A percentile compares a stretch with the other conserved stretches of the same genome.
Evolutionary conservation across 1,140 invertebrate species (phyloP).

Genomic region (Phocides pigmalion): DNA sequence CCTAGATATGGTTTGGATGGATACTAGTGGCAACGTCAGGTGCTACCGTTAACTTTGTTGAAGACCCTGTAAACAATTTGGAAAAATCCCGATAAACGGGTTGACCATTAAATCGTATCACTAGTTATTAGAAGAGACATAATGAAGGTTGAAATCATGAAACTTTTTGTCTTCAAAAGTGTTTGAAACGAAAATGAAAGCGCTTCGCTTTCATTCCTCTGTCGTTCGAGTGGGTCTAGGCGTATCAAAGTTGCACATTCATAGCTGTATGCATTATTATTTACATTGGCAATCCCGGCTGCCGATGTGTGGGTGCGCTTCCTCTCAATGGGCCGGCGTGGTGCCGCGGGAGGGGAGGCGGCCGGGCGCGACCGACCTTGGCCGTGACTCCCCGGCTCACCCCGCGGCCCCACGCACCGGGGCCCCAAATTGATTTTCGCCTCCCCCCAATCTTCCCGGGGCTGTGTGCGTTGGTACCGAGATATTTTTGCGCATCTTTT

Average conservation of each 20-base stretch:
- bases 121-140: not conserved
- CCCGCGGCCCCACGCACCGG: conserved; percentile 50
- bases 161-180: not conserved
- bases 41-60: too few relatives aligned
- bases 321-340: conserved; percentile 50
- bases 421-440: conserved; percentile 61
- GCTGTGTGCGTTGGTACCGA: conserved; percentile 33
- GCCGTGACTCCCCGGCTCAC: conserved; percentile 62
- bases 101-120: too few relatives aligned
- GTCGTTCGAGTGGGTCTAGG: not conserved
- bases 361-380: conserved; percentile 59
- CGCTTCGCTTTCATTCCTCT: not conserved
- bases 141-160: too few relatives aligned
- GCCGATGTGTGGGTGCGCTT: conserved; percentile 41
- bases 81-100: too few relatives aligned
- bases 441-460: conserved; percentile 34
- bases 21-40: too few relatives aligned
- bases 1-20: too few relatives aligned
- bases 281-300: conserved; percentile 27
- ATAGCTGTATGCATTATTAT: conserved; percentile 31
- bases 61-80: too few relatives aligned
- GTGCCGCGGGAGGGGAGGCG: conserved; percentile 26
- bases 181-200: not conserved
- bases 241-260: conserved; percentile 12
- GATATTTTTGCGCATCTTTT: conserved; percentile 44